Conservation (phyloP, 1,140 invertebrate species). For the Aplysia californica region DNA sequence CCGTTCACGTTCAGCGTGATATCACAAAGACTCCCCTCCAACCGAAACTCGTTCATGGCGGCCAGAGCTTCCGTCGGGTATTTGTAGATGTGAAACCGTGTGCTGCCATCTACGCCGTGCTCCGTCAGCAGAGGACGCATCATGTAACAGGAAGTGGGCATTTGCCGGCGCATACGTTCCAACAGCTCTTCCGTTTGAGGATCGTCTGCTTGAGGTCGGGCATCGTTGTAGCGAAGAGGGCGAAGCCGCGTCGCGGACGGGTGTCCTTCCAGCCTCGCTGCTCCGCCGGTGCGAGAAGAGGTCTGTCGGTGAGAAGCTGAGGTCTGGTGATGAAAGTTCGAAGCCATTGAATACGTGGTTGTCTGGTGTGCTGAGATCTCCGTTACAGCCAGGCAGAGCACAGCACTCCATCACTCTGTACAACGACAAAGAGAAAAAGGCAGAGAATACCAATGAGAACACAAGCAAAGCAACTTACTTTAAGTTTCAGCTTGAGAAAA, state of each 20-base stretch:
- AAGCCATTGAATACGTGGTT: neutral
- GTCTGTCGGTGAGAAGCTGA: neutral
- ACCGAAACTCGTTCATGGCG: slow-evolving; percentile 89
- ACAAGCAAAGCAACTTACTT: too few species aligned
- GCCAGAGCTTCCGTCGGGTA: slow-evolving; percentile 87
- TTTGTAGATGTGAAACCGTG: slow-evolving; percentile 86
- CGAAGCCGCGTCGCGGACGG: neutral
- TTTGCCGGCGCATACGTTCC: too few species aligned
- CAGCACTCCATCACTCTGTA: too few species aligned
- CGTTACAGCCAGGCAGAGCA: too few species aligned
- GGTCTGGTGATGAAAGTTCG: neutral
- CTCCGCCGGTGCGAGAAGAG: slow-evolving; percentile 53
- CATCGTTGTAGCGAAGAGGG: neutral
- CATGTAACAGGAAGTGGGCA: too few species aligned
- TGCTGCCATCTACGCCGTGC: slow-evolving; percentile 73
- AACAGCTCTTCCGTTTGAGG: too few species aligned
- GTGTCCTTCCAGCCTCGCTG: neutral
- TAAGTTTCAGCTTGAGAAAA: too few species aligned
- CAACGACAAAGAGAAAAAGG: too few species aligned
- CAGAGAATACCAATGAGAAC: too few species aligned
- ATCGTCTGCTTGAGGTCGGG: too few species aligned
- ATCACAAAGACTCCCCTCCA: slow-evolving; percentile 86
- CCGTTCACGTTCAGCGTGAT: slow-evolving; percentile 57
- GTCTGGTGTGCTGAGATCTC: too few species aligned
- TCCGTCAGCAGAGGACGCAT: slow-evolving; percentile 45